phyloP scores from a whole-genome alignment of 2,888 invertebrate species.

The Lasioglossum villosulum region DNA sequence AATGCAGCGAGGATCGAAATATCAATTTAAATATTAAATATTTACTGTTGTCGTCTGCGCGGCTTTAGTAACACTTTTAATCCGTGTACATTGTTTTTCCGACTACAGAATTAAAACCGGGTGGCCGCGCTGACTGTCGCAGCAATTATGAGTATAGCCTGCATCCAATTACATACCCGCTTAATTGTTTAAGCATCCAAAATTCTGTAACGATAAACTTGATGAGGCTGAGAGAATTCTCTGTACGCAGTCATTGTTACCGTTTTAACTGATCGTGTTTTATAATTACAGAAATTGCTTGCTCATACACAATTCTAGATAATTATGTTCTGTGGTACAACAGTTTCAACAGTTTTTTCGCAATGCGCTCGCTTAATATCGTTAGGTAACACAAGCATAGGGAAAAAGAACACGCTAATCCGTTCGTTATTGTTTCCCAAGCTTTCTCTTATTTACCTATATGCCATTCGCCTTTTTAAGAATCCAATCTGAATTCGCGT shows the following conservation, averaged over 20 bases:
- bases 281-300: neutral
- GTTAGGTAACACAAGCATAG: no score
- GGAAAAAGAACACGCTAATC: neutral
- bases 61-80: neutral
- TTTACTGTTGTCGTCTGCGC: neutral
- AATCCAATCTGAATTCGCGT: neutral
- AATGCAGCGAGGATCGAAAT: neutral
- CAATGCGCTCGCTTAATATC: neutral
- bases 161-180: neutral
- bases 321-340: neutral
- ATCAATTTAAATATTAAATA: neutral
- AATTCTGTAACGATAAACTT: neutral
- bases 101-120: neutral
- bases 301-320: neutral
- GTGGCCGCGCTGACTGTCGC: neutral
- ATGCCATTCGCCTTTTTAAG: no score
- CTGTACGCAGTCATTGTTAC: neutral
- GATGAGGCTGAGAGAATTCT: neutral
- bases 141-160: neutral
- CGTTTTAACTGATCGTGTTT: neutral
- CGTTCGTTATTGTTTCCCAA: neutral
- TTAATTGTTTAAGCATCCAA: slow-evolving; percentile 1
- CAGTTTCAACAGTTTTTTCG: neutral
- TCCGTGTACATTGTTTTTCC: neutral
- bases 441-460: no score